phyloP scores from a whole-genome alignment of 2,797 vertebrate species.

The Channallabes apus region DNA sequence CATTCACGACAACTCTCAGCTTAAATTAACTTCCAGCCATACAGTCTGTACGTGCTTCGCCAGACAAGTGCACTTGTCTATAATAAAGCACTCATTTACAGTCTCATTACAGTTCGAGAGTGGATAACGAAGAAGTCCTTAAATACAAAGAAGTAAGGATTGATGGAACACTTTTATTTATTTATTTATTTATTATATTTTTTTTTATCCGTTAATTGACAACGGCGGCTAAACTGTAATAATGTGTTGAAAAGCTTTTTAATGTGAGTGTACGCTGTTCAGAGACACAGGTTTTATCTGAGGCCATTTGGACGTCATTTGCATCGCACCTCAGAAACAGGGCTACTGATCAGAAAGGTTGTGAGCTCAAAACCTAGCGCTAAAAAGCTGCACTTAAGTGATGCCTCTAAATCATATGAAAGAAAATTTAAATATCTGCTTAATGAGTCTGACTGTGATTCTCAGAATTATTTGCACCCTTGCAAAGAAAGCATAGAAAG shows the following conservation, averaged over 20 bases:
- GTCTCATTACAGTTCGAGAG: background rate
- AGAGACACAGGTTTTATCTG: background rate
- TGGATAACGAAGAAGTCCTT: slow-evolving; percentile 11
- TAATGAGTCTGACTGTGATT: background rate
- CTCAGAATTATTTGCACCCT: background rate
- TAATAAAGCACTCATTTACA: slow-evolving; percentile 12
- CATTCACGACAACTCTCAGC: background rate
- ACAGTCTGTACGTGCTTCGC: background rate
- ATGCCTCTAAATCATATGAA: background rate
- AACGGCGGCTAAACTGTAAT: background rate
- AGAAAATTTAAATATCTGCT: background rate
- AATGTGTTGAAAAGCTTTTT: background rate
- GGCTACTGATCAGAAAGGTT: background rate
- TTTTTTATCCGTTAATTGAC: background rate
- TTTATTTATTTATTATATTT: too few relatives aligned
- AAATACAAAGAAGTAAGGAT: background rate
- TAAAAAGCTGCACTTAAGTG: background rate
- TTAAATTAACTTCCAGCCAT: background rate
- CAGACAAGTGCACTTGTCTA: background rate
- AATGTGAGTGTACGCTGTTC: background rate
- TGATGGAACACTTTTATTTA: background rate
- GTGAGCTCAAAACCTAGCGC: background rate
- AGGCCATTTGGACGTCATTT: background rate
- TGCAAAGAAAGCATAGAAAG: background rate
- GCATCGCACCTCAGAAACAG: background rate